Conservation (phyloP, 2,888 invertebrate genomes). For the Notodonta ziczac region DNA sequence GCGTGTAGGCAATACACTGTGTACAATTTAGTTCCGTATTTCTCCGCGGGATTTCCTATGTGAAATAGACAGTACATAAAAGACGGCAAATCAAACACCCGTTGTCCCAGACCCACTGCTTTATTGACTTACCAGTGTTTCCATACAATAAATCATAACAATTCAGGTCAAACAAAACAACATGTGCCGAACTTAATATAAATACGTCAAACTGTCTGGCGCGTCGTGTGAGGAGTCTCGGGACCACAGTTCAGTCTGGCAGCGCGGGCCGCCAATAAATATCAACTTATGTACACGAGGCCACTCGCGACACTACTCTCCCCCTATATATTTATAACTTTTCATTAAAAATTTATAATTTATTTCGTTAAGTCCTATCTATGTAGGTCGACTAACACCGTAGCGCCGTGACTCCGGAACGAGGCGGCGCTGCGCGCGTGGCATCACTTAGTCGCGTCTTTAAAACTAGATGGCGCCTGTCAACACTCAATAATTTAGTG, state of each 20-base stretch:
- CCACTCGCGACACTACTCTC: constrained; percentile 69
- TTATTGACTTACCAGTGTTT: constrained; percentile 85
- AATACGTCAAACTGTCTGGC: constrained; percentile 79
- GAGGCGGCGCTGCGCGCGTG: constrained; percentile 29
- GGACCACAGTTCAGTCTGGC: constrained; percentile 67
- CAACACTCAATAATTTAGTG: constrained; percentile 31
- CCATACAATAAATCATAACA: constrained; percentile 84
- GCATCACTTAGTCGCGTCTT: constrained; percentile 36
- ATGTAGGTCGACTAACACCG: constrained; percentile 70
- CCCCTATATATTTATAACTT: constrained; percentile 71
- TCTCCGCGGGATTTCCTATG: too few relatives aligned
- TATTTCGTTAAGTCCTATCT: constrained; percentile 83
- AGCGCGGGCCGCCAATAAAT: constrained; percentile 78
- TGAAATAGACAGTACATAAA: constrained; percentile 26
- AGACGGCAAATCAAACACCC: constrained; percentile 78
- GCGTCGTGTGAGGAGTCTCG: constrained; percentile 61
- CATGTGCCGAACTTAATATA: constrained; percentile 81
- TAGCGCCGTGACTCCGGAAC: constrained; percentile 42
- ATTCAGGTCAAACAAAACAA: constrained; percentile 84
- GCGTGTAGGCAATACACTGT: too few relatives aligned
- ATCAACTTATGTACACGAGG: constrained; percentile 81
- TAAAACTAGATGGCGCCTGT: constrained; percentile 39
- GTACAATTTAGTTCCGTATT: too few relatives aligned
- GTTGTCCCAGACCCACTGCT: constrained; percentile 83
- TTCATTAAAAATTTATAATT: constrained; percentile 80